Conservation (phyloP, 2,113 vertebrate genomes). For the Sula dactylatra region DNA sequence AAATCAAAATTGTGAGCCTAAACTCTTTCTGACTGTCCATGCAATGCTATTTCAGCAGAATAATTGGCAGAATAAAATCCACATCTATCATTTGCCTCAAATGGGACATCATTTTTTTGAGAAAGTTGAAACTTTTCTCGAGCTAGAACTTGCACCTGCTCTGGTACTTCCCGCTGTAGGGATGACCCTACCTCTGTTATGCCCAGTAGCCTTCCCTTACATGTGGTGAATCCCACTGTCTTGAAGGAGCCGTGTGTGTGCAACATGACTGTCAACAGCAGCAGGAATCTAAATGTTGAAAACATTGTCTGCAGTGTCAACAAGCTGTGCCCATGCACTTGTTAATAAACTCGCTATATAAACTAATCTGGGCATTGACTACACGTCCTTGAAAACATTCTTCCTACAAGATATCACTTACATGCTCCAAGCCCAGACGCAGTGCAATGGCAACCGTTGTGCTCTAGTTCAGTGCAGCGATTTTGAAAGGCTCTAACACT, state of each 20-base stretch:
- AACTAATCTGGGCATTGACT: neutral
- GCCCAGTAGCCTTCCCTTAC: neutral
- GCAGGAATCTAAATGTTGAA: neutral
- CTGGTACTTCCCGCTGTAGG: neutral
- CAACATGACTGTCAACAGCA: neutral
- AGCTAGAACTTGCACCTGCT: conserved; percentile 55
- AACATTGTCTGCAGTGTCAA: neutral
- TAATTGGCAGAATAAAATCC: conserved; percentile 43
- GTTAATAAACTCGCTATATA: neutral
- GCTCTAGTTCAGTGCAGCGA: neutral
- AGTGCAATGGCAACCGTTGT: neutral
- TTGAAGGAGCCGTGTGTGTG: neutral
- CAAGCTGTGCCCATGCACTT: neutral
- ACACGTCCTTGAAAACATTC: neutral
- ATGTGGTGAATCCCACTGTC: neutral
- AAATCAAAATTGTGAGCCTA: neutral
- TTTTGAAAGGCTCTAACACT: neutral
- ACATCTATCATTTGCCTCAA: conserved; percentile 31
- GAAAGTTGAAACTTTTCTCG: conserved; percentile 47
- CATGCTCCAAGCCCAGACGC: neutral
- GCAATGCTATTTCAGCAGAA: conserved; percentile 59
- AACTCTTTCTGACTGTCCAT: conserved; percentile 29
- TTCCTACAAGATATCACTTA: neutral
- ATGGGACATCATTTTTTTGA: conserved; percentile 50
- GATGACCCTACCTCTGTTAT: neutral